Evolutionary conservation across 2,888 invertebrate genomes (phyloP).

Genomic region (Alloscopus bannaensis): DNA sequence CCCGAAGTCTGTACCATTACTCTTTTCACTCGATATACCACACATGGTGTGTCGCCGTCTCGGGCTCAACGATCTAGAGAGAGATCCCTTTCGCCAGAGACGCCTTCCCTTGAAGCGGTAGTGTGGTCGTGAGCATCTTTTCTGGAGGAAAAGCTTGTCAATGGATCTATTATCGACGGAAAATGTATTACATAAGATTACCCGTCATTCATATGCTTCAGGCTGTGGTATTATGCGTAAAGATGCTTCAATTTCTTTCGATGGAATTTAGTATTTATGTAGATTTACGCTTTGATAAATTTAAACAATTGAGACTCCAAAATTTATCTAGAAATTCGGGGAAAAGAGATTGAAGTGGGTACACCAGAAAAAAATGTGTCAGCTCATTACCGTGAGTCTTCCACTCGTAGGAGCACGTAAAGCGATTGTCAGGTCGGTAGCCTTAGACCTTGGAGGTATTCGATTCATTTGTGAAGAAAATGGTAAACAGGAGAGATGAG

Average conservation of each 20-base stretch:
- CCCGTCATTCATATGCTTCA: too few species aligned
- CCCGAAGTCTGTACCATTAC: slow-evolving; percentile 19
- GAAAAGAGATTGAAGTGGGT: not conserved
- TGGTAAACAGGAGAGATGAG: slow-evolving; percentile 31
- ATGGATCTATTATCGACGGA: too few species aligned
- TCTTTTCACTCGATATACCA: slow-evolving; percentile 40
- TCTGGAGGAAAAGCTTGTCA: too few species aligned
- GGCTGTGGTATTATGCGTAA: too few species aligned
- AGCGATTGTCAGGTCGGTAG: not conserved
- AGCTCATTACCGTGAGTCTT: slow-evolving; percentile 49
- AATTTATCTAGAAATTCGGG: too few species aligned
- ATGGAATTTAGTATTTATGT: too few species aligned
- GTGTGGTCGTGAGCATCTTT: too few species aligned
- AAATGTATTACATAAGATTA: too few species aligned
- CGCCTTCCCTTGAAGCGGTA: too few species aligned
- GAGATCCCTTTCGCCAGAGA: too few species aligned
- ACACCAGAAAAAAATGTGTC: slow-evolving; percentile 17
- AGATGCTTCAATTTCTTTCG: too few species aligned
- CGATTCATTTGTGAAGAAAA: slow-evolving; percentile 15
- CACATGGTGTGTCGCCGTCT: slow-evolving; percentile 27
- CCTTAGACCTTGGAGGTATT: not conserved
- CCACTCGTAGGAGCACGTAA: slow-evolving; percentile 3
- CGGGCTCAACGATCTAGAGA: too few species aligned
- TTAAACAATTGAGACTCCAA: slow-evolving; percentile 38
- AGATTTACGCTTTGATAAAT: slow-evolving; percentile 53